Conservation (phyloP, 35 echinoderm and acorn worm species). For the Acanthaster planci region DNA sequence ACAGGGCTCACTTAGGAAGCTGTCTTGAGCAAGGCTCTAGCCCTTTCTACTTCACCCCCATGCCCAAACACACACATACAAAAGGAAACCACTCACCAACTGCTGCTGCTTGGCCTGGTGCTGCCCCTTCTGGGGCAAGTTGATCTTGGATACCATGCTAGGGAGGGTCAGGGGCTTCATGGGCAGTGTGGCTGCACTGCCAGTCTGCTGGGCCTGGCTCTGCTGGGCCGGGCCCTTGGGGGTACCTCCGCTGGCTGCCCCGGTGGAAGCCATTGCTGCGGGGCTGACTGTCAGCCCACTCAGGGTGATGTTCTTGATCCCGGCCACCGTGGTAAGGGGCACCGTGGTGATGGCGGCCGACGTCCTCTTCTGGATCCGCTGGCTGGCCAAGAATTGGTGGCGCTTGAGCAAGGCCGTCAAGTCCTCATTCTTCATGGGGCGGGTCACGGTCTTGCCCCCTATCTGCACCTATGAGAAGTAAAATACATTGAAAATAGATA, state of each 20-base stretch:
- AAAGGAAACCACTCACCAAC: not conserved
- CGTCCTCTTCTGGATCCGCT: constrained; percentile 16
- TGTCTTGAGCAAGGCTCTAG: not conserved
- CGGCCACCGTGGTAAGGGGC: constrained; percentile 34
- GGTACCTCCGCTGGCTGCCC: not conserved
- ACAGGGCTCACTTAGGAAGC: no score
- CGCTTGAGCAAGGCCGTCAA: constrained; percentile 65
- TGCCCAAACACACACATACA: not conserved
- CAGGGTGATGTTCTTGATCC: constrained; percentile 51
- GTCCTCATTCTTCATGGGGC: constrained; percentile 39
- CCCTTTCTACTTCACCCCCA: no score
- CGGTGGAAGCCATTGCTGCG: not conserved
- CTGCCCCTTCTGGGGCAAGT: constrained; percentile 82
- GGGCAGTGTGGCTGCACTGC: constrained; percentile 33
- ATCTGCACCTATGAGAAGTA: not conserved
- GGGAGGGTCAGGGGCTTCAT: constrained; percentile 81
- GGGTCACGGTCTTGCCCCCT: constrained; percentile 36
- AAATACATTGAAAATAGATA: no score
- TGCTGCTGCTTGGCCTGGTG: constrained; percentile 37
- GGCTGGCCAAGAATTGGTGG: constrained; percentile 11
- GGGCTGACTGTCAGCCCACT: constrained; percentile 48
- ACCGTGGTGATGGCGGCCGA: constrained; percentile 43
- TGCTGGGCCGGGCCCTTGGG: not conserved
- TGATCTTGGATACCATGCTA: constrained; percentile 59
- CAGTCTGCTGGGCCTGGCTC: constrained; percentile 53